Evolutionary conservation across 2,113 vertebrate genomes (phyloP), one percentile per base, ranked within the genome.

Genomic region (Columba janthina): DNA sequence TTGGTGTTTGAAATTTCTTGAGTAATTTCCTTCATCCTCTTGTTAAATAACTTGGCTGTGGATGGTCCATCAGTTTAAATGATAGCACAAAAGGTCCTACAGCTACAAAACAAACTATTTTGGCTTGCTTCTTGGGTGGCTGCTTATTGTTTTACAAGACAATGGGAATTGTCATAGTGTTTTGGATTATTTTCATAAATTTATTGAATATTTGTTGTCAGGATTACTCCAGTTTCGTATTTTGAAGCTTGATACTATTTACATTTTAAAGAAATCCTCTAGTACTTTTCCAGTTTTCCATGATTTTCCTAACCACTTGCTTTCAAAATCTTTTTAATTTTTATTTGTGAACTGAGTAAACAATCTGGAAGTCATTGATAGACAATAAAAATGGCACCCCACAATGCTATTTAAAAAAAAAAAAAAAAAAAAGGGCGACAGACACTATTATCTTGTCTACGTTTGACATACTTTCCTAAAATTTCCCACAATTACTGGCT

Each of bases 301-400:
- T 92, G 50, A 90, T 89, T 96, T 84, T 95, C 20, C 76, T 69
- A 90, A 78, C 61, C 0, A 0, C 50, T 95, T 2, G 16, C 26
- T 95, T 88, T 86, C 65, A 92, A 94, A 96, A 87, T 87, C 14
- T 31, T 81, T 84, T 67, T 69, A 72, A 46, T 92, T 94, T 95
- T 93, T 77, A 74, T 95, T 90, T 95, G 82, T 86, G 67, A 90
- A 86, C 57, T 44, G 66, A 89, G 19, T 86, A 94, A 94, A 96
- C 79, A 94, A 90, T 96, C 96, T 97, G 95, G 90, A 96, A 95
- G 57, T 86, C 88, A 95, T 90, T 84, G 92, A 96, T 96, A 84
- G 85, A 84, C 94, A 93, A 95, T 92, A 93, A 96, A 97, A 94
- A 83, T 73, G 78, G 64, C 86, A 96, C 78, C 82, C 91, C 44